Conservation (phyloP, 2,797 vertebrate species). For the Sebastes steindachneri region DNA sequence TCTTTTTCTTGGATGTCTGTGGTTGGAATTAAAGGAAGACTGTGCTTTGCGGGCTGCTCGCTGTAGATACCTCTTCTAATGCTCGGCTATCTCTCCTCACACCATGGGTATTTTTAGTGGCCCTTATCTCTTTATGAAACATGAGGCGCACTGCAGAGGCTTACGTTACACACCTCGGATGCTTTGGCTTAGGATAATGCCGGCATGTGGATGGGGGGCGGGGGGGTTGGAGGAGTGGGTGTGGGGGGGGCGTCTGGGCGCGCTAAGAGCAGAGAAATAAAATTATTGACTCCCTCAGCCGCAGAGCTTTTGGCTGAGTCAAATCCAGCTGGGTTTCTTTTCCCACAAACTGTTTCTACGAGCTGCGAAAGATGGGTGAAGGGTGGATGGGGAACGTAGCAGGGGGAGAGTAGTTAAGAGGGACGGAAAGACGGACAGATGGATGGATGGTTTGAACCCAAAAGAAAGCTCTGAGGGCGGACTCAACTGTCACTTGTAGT, state of each 20-base stretch:
- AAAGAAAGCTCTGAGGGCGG: slow-evolving; percentile 9
- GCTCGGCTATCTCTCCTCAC: slow-evolving; percentile 58
- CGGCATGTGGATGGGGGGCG: slow-evolving; percentile 19
- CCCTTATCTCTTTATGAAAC: slow-evolving; percentile 73
- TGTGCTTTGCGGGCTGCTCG: slow-evolving; percentile 46
- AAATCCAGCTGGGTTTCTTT: slow-evolving; percentile 18
- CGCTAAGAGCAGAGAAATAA: slow-evolving; percentile 26
- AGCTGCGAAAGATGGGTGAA: slow-evolving; percentile 37
- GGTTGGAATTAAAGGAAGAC: slow-evolving; percentile 56
- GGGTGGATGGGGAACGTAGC: background rate
- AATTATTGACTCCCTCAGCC: slow-evolving; percentile 48
- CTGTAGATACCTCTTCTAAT: slow-evolving; percentile 61
- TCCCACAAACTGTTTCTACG: slow-evolving; percentile 11
- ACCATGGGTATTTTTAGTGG: slow-evolving; percentile 68
- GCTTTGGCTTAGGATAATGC: slow-evolving; percentile 67
- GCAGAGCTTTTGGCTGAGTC: slow-evolving; percentile 48
- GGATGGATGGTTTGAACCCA: slow-evolving; percentile 12
- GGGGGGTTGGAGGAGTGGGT: background rate
- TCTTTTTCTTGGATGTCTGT: slow-evolving; percentile 32
- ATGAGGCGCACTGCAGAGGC: slow-evolving; percentile 63
- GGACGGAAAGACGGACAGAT: slow-evolving; percentile 7
- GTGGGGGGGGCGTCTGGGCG: background rate
- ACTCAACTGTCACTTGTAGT: slow-evolving; percentile 28
- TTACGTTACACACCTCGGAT: slow-evolving; percentile 60
- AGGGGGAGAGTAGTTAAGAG: background rate